Conservation (phyloP, 2,888 invertebrate species). For the Calliphora vomitoria region DNA sequence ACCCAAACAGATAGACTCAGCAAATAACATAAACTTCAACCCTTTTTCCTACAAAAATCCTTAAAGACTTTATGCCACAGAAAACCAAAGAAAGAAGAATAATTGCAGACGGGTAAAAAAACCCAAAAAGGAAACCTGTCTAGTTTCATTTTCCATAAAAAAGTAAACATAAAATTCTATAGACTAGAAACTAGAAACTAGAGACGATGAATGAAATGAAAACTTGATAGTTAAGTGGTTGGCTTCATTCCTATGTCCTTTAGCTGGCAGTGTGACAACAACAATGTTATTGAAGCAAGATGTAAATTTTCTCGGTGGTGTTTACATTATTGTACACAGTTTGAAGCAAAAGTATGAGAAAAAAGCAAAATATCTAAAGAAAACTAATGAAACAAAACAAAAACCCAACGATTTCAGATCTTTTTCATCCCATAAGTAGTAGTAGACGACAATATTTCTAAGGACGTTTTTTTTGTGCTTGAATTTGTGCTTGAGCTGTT, state of each 20-base stretch:
- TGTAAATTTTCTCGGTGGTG: slow-evolving; percentile 36
- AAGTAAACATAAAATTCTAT: slow-evolving; percentile 12
- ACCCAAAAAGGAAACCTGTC: slow-evolving; percentile 23
- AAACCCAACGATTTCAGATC: slow-evolving; percentile 8
- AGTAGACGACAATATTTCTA: slow-evolving; percentile 36
- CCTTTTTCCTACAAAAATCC: slow-evolving; percentile 20
- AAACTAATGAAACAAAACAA: slow-evolving; percentile 31
- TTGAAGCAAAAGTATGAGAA: slow-evolving; percentile 18
- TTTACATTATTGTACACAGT: slow-evolving; percentile 44
- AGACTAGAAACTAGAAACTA: slow-evolving; percentile 65
- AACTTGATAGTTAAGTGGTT: slow-evolving; percentile 53
- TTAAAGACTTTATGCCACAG: slow-evolving; percentile 16
- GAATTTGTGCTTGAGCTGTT: slow-evolving; percentile 6
- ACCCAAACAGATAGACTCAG: background rate
- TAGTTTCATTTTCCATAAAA: slow-evolving; percentile 20
- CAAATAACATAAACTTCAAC: background rate
- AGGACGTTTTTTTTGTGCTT: slow-evolving; percentile 17
- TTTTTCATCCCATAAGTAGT: slow-evolving; percentile 40
- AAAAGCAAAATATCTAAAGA: slow-evolving; percentile 51
- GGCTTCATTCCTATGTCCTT: background rate
- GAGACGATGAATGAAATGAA: slow-evolving; percentile 43
- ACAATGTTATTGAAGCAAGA: slow-evolving; percentile 8
- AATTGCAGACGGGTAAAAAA: slow-evolving; percentile 5
- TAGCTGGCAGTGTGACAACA: background rate
- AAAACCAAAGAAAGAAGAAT: background rate